These are phyloP conservation scores for cattle (Bos taurus) DNA, from an alignment of 2,113 vertebrate genomes.

Conservation along the genomic window DNA sequence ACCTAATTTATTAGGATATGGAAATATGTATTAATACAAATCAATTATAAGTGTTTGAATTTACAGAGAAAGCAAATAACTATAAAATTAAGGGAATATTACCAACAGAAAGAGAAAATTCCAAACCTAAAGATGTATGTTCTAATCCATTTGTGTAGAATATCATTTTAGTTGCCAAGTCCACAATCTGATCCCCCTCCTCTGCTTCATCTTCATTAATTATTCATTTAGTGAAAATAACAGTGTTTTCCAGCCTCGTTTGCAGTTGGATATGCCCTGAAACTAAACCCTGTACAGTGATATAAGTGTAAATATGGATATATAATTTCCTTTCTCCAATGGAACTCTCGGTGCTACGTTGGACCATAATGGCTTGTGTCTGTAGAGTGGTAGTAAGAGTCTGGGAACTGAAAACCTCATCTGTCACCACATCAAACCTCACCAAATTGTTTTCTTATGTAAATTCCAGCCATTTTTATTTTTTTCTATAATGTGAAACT, in stretches of 20 bases:
- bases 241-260: neutral
- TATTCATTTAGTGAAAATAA: neutral
- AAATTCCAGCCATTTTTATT: neutral
- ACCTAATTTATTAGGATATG: neutral
- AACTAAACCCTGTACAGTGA: neutral
- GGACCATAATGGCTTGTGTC: neutral
- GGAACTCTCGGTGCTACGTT: neutral
- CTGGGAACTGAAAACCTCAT: neutral
- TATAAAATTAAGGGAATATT: neutral
- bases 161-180: neutral
- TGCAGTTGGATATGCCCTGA: neutral
- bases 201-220: neutral
- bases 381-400: neutral
- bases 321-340: neutral
- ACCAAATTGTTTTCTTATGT: neutral
- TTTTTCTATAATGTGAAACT: neutral
- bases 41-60: neutral
- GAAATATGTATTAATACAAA: neutral
- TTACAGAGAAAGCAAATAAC: neutral
- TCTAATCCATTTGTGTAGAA: neutral
- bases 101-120: neutral
- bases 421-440: neutral
- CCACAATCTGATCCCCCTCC: neutral
- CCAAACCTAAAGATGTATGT: neutral
- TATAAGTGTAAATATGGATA: neutral